Conservation (phyloP, 2,888 invertebrate species). For the Melieria picta region DNA sequence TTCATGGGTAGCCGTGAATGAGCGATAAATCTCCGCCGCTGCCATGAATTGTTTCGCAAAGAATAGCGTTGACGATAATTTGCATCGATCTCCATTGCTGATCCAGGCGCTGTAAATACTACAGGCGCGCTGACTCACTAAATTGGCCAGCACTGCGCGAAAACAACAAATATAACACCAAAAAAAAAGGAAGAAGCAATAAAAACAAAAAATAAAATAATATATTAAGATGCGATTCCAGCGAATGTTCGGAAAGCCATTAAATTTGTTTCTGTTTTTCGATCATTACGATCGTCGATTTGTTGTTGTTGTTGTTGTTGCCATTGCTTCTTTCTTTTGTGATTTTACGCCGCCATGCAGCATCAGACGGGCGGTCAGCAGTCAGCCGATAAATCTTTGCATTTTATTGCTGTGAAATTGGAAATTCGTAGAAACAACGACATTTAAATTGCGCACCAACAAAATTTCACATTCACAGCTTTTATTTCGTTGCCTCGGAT, state of each 20-base stretch:
- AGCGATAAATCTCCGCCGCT: conserved; percentile 12
- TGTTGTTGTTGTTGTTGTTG: conserved; percentile 2
- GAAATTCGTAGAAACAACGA: conserved; percentile 51
- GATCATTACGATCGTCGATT: conserved; percentile 10
- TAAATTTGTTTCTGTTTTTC: conserved; percentile 21
- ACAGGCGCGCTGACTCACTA: not conserved
- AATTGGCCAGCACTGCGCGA: not conserved
- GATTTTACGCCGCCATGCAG: not conserved
- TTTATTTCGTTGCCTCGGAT: conserved; percentile 5
- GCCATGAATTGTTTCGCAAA: not conserved
- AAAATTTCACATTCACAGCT: conserved; percentile 27
- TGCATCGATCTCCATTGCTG: not conserved
- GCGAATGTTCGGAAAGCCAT: conserved; percentile 23
- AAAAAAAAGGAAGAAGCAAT: not conserved
- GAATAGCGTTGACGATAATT: conserved; percentile 5
- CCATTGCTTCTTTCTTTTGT: not conserved
- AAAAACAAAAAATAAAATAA: not conserved
- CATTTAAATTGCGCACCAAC: conserved; percentile 56
- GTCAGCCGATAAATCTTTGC: conserved; percentile 53
- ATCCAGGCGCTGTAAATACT: too few relatives aligned
- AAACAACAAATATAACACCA: not conserved
- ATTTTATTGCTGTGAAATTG: conserved; percentile 55
- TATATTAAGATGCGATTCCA: conserved; percentile 4
- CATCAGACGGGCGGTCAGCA: conserved; percentile 1
- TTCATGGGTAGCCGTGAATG: conserved; percentile 11